Evolutionary conservation across 2,797 vertebrate genomes (phyloP).

Genomic region (Alcedo atthis): DNA sequence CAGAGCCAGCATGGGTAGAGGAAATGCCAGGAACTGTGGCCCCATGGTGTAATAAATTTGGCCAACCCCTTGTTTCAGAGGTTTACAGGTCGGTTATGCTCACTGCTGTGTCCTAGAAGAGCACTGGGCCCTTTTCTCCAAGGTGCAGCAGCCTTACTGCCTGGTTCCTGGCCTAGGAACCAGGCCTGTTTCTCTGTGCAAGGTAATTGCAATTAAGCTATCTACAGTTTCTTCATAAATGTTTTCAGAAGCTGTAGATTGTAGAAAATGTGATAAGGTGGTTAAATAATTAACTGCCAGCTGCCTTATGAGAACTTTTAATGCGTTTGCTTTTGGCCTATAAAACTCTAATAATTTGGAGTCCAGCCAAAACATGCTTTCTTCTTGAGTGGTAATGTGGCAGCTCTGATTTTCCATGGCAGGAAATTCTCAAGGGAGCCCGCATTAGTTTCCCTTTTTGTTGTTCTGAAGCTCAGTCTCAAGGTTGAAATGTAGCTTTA

Average conservation of each 20-base stretch:
- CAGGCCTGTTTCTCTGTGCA: not conserved
- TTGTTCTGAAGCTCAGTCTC: constrained; percentile 18
- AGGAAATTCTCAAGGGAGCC: not conserved
- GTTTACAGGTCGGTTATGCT: not conserved
- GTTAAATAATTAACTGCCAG: constrained; percentile 56
- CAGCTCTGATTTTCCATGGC: constrained; percentile 40
- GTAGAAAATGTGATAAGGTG: constrained; percentile 7
- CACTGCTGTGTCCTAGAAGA: fast-evolving
- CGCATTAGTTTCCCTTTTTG: constrained; percentile 31
- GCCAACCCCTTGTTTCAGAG: not conserved
- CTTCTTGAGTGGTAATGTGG: not conserved
- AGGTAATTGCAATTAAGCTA: constrained; percentile 4
- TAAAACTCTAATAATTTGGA: constrained; percentile 62
- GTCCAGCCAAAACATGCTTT: constrained; percentile 17
- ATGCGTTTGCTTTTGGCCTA: constrained; percentile 52
- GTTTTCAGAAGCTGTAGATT: constrained; percentile 15
- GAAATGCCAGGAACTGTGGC: not conserved
- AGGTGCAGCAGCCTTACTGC: not conserved
- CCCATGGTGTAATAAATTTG: not conserved
- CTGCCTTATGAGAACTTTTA: constrained; percentile 25
- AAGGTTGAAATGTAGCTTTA: constrained; percentile 8
- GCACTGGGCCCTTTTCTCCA: not conserved
- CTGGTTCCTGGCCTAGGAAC: not conserved
- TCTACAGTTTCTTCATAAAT: not conserved
- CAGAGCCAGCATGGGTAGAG: not conserved